Conservation (phyloP, 2,888 invertebrate genomes). For the Protonemura montana region DNA sequence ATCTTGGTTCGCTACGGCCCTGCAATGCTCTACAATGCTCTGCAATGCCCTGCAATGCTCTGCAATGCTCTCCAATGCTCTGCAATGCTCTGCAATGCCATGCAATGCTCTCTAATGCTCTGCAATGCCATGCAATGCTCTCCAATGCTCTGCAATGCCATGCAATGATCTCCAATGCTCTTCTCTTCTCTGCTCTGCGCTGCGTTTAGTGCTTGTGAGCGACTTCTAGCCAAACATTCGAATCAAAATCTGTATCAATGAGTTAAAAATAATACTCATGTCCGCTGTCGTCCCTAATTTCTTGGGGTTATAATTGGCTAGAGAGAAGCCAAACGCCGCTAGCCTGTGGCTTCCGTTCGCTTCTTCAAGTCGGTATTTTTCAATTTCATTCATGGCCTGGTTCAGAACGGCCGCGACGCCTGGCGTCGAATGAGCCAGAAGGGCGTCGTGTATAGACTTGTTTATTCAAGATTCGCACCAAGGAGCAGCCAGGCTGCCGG, state of each 20-base stretch:
- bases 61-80: neutral
- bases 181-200: neutral
- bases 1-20: too few species aligned
- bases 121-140: too few species aligned
- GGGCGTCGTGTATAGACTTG: slow-evolving; percentile 14
- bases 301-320: neutral
- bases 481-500: neutral
- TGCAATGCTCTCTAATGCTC: too few species aligned
- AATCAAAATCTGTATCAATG: neutral
- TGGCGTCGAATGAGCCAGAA: neutral
- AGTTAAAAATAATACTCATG: neutral
- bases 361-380: neutral
- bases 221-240: neutral
- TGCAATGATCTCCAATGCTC: too few species aligned
- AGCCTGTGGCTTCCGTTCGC: neutral
- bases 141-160: too few species aligned
- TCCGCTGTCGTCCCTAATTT: neutral
- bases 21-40: too few species aligned
- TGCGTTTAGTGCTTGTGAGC: neutral
- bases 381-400: neutral
- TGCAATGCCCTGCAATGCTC: neutral
- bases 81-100: neutral
- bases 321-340: neutral
- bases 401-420: neutral
- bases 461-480: slow-evolving; percentile 13